These are phyloP conservation scores for Panagrolaimus sp. DNA, from an alignment of 1,140 invertebrate species.

Conservation along the genomic window DNA sequence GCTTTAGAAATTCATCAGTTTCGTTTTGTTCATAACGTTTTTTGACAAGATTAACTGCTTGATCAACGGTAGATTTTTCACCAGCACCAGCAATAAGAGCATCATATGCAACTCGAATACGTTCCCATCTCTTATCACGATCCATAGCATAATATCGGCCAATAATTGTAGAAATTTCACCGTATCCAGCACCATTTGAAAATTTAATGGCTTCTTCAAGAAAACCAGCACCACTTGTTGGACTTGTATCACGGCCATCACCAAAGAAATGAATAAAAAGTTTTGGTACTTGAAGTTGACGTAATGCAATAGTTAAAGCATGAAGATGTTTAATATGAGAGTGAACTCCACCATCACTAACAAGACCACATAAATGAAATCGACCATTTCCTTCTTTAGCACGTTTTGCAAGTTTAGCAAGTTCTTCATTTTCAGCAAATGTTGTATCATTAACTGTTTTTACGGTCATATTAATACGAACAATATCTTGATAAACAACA, in stretches of 20 bases:
- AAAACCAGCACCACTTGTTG: slow-evolving; percentile 59
- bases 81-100: slow-evolving; percentile 60
- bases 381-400: slow-evolving; percentile 59
- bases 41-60: slow-evolving; percentile 55
- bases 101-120: slow-evolving; percentile 61
- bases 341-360: slow-evolving; percentile 63
- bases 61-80: slow-evolving; percentile 45
- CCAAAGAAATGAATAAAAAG: slow-evolving; percentile 61
- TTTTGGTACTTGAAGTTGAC: slow-evolving; percentile 59
- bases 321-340: slow-evolving; percentile 62
- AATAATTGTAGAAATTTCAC: slow-evolving; percentile 60
- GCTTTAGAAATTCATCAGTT: slow-evolving; percentile 63
- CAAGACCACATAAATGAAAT: slow-evolving; percentile 60
- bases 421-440: slow-evolving; percentile 57
- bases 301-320: slow-evolving; percentile 59
- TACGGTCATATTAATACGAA: slow-evolving; percentile 61
- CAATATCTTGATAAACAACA: slow-evolving; percentile 63
- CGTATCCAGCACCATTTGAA: slow-evolving; percentile 54
- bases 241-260: slow-evolving; percentile 62
- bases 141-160: slow-evolving; percentile 64
- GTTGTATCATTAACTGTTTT: slow-evolving; percentile 48
- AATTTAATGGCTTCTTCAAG: slow-evolving; percentile 52
- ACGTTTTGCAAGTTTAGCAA: slow-evolving; percentile 57
- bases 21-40: slow-evolving; percentile 53
- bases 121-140: slow-evolving; percentile 58